A percentile compares a stretch with the other conserved stretches of the same genome.
These are phyloP conservation scores for Chelonus formosanus DNA, from an alignment of 2,888 invertebrate species.

Conservation along the genomic window DNA sequence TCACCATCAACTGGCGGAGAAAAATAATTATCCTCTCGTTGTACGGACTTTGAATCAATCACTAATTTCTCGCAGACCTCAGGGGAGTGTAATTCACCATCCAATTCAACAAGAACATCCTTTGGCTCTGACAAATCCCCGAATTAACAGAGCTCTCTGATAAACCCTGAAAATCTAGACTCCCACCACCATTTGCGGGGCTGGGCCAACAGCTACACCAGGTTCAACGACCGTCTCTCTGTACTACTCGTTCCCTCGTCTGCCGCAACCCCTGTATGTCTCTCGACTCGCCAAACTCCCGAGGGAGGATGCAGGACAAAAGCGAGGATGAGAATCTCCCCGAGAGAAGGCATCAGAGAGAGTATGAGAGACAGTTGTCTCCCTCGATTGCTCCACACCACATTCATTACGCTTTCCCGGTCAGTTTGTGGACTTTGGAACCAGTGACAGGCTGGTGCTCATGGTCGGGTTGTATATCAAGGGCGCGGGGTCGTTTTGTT, in stretches of 20 bases:
- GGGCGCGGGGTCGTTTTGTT: slow-evolving; percentile 32
- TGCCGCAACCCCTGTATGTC: slow-evolving; percentile 32
- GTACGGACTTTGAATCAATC: slow-evolving; percentile 3
- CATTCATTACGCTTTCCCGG: slow-evolving; percentile 20
- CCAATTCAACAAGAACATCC: too few species aligned
- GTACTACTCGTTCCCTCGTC: slow-evolving; percentile 38
- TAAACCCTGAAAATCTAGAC: slow-evolving; percentile 10
- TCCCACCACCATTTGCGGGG: slow-evolving; percentile 17
- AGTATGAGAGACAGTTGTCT: slow-evolving; percentile 20
- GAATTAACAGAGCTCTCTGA: slow-evolving; percentile 13
- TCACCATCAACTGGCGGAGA: not conserved
- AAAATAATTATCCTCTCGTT: not conserved
- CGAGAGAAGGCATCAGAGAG: slow-evolving; percentile 23
- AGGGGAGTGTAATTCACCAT: slow-evolving; percentile 9
- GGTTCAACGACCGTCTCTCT: slow-evolving; percentile 46
- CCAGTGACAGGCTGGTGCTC: slow-evolving; percentile 50
- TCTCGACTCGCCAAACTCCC: slow-evolving; percentile 3
- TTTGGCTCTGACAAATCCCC: slow-evolving; percentile 2
- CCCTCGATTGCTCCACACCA: not conserved
- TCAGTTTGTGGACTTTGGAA: slow-evolving; percentile 31
- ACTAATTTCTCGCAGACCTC: slow-evolving; percentile 9
- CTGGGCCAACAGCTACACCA: slow-evolving; percentile 17
- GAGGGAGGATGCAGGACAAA: slow-evolving; percentile 6
- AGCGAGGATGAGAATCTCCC: slow-evolving; percentile 24
- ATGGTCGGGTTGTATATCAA: slow-evolving; percentile 10